Conservation (phyloP, 2,797 vertebrate genomes). For the Allobates femoralis region DNA sequence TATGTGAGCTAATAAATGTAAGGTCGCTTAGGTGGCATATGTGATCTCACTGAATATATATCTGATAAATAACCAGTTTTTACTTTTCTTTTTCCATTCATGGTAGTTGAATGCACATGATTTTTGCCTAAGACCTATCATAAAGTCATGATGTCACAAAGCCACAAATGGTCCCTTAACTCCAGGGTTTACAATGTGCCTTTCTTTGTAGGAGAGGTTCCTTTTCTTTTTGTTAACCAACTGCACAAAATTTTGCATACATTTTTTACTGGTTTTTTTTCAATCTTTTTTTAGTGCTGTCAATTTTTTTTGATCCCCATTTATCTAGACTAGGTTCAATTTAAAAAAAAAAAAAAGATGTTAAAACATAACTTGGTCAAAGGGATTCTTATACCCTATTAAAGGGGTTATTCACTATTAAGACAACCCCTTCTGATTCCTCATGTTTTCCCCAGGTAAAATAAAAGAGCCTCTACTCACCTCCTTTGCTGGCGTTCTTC, state of each 20-base stretch:
- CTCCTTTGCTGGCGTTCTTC: no score
- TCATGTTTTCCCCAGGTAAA: no score
- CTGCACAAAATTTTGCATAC: not conserved
- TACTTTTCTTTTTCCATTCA: not conserved
- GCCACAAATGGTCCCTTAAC: not conserved
- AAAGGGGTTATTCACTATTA: no score
- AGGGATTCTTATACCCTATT: no score
- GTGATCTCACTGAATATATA: not conserved
- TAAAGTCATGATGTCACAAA: not conserved
- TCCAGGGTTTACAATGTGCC: not conserved
- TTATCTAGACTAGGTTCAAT: not conserved
- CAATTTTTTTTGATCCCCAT: not conserved
- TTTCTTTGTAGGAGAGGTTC: not conserved
- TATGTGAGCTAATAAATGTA: not conserved
- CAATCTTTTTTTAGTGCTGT: not conserved
- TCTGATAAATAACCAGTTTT: not conserved
- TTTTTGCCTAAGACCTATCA: not conserved
- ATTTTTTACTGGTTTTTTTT: not conserved
- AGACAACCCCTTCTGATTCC: no score
- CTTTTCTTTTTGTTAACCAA: not conserved
- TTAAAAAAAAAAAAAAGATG: no score
- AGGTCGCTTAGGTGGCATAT: not conserved
- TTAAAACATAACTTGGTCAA: no score
- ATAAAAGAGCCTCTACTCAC: no score
- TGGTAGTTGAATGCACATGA: not conserved